Base-by-base conservation (phyloP, 2,888 invertebrate species). In the Folsomia candida region DNA sequence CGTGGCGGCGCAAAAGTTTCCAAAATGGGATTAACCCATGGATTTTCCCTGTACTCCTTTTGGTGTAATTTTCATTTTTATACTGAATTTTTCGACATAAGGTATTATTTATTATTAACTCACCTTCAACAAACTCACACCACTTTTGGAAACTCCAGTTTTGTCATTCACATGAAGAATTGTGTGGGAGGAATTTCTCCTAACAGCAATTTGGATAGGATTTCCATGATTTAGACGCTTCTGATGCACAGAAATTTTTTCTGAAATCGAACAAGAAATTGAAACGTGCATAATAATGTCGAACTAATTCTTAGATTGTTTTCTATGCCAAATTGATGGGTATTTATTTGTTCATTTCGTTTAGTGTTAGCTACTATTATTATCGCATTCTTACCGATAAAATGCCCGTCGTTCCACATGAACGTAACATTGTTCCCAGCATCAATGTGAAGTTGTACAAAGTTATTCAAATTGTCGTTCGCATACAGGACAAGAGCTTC, bases 381-480 rank as follows among this genome's bases (percentile, higher is more conserved):
- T n/a, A n/a, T n/a, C n/a, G n/a, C n/a, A n/a, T n/a, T n/a, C n/a
- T n/a, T n/a, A n/a, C n/a, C n/a, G 37, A 82, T 80, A 9, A 71
- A 73, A 11, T 78, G 72, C 37, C 78, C 77, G 76, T 90, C 87
- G 82, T 95, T 95, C 83, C 93, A 94, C 2, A 93, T 85, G 81
- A 93, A 93, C 58, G 93, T 89, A 26, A 94, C 90, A 84, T 89
- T 88, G 9, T 89, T 89, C 18, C 91, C 90, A 73, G 90, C 89
- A 76, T 90, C 88, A 73, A 94, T 89, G 83, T 92, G 93, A 28
- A 95, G 84, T 83, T 95, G 95, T 65, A 94, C 89, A 83, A 96
- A 96, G 83, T 97, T 97, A 82, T 95, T 95, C 71, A 93, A 85
- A 83, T 95, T 91, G 83, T 97, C 96, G 82, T 95, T 93, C 37